Conservation (phyloP, 1,140 invertebrate species). For the Scaptomyza hsui region DNA sequence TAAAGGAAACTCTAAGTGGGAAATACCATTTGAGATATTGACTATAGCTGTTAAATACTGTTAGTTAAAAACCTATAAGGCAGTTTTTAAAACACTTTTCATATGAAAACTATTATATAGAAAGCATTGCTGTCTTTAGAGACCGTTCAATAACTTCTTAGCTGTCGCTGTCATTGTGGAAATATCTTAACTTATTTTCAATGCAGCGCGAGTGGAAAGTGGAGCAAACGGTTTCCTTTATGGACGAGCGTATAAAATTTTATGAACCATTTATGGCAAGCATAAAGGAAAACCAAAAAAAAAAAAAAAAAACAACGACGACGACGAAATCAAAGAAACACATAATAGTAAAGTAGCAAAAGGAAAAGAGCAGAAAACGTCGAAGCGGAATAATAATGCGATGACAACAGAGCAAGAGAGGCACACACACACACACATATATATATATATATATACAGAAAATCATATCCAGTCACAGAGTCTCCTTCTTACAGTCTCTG, state of each 20-base stretch:
- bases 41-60: neutral
- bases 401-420: conserved; percentile 55
- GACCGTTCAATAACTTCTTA: conserved; percentile 34
- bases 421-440: neutral
- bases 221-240: conserved; percentile 63
- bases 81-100: too few species aligned
- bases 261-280: conserved; percentile 65
- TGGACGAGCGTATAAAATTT: conserved; percentile 62
- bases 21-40: neutral
- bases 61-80: neutral
- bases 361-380: conserved; percentile 54
- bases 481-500: conserved; percentile 10
- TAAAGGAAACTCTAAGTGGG: conserved; percentile 6
- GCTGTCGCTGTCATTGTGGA: conserved; percentile 10
- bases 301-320: conserved; percentile 5
- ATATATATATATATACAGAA: neutral
- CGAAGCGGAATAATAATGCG: conserved; percentile 63
- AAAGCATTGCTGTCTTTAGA: conserved; percentile 26
- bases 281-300: conserved; percentile 31
- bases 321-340: conserved; percentile 58
- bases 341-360: conserved; percentile 63
- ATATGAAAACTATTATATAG: too few species aligned
- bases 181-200: conserved; percentile 47
- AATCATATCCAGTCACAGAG: conserved; percentile 23
- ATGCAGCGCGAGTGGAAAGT: conserved; percentile 44